Percentiles rank a stretch among this genome's conserved stretches.
These are phyloP conservation scores for Channallabes apus DNA, from an alignment of 2,797 vertebrate genomes.

Conservation along the genomic window DNA sequence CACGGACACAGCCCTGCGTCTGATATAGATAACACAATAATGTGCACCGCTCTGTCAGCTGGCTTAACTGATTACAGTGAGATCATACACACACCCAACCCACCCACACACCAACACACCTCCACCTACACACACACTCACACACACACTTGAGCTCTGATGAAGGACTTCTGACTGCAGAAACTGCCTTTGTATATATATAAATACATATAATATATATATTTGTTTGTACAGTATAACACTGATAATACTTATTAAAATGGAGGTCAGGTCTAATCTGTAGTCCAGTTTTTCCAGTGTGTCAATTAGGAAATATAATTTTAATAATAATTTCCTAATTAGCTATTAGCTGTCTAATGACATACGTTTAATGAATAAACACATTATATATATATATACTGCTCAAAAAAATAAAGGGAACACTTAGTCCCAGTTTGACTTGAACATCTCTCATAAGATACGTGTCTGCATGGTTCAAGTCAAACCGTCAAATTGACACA, in stretches of 20 bases:
- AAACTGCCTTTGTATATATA: background rate
- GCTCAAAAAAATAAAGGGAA: too few species aligned
- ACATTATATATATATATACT: too few species aligned
- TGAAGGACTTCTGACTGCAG: constrained; percentile 42
- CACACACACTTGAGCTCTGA: constrained; percentile 31
- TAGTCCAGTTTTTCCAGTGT: too few species aligned
- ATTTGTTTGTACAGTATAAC: too few species aligned
- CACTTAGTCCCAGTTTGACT: too few species aligned
- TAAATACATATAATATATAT: background rate
- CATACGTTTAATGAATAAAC: too few species aligned
- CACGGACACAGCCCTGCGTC: constrained; percentile 43
- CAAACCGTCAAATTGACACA: background rate
- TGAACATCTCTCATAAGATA: too few species aligned
- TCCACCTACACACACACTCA: constrained; percentile 25
- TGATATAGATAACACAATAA: constrained; percentile 59
- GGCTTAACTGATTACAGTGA: constrained; percentile 57
- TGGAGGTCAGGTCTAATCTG: too few species aligned
- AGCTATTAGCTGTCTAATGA: too few species aligned
- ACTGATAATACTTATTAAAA: background rate
- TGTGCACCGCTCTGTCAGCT: constrained; percentile 47
- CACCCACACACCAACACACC: constrained; percentile 28
- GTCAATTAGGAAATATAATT: background rate
- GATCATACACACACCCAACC: constrained; percentile 36
- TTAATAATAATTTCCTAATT: background rate
- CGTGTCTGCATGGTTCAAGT: too few species aligned